These are phyloP conservation scores for Ochropacha duplaris DNA, from an alignment of 2,888 invertebrate genomes.

Conservation along the genomic window DNA sequence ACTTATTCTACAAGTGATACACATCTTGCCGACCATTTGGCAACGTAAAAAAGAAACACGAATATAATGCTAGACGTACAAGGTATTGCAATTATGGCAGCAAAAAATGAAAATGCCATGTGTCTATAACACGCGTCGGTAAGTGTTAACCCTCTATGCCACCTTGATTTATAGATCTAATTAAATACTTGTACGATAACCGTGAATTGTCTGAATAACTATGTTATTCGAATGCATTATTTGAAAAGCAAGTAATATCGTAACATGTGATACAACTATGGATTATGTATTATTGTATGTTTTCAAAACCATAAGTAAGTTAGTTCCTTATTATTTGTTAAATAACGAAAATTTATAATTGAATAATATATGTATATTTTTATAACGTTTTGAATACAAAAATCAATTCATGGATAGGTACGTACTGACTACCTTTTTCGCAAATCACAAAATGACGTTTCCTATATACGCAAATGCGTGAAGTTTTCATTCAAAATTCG, in stretches of 20 bases:
- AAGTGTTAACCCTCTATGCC: conserved; percentile 51
- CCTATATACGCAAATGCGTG: no score
- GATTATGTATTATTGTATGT: no score
- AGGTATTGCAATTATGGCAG: not conserved
- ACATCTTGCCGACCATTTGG: conserved; percentile 19
- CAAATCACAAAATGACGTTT: no score
- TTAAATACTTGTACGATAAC: conserved; percentile 66
- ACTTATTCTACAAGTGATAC: conserved; percentile 57
- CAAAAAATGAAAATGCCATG: not conserved
- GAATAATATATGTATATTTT: no score
- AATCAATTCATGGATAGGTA: no score
- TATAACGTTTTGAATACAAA: no score
- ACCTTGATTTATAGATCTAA: conserved; percentile 69
- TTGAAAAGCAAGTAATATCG: not conserved
- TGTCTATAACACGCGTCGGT: conserved; percentile 37
- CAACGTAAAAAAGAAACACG: not conserved
- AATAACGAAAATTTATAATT: no score
- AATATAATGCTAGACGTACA: not conserved
- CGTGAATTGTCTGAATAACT: conserved; percentile 63
- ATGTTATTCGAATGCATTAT: conserved; percentile 15
- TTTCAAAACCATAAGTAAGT: not conserved
- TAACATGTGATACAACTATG: no score
- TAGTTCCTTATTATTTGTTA: not conserved
- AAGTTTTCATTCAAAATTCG: no score
- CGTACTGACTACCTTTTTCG: no score